A percentile compares a stretch with the other conserved stretches of the same genome.
phyloP scores from a whole-genome alignment of 92 coral and sea anemone species.

The Diadumene lineata region DNA sequence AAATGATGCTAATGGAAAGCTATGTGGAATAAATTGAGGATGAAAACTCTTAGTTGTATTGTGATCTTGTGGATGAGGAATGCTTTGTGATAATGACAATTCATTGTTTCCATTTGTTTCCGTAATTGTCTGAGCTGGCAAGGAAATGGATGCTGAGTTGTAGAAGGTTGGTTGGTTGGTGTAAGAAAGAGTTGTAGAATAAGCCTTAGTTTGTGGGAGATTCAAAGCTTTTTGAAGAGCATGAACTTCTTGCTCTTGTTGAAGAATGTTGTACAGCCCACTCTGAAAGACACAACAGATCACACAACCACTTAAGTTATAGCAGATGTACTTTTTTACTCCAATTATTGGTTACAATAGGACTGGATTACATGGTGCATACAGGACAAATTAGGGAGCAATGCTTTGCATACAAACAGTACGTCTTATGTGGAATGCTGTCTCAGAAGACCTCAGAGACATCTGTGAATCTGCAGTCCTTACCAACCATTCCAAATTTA shows the following conservation, averaged over 20 bases:
- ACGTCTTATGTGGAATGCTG: no score
- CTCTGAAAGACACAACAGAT: slow-evolving; percentile 9
- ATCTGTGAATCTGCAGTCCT: no score
- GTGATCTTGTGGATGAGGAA: neutral
- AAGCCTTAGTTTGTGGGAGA: slow-evolving; percentile 18
- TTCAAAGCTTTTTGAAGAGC: slow-evolving; percentile 36
- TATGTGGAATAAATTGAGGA: neutral
- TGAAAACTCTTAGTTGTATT: neutral
- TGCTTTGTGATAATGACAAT: neutral
- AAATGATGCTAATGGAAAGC: neutral
- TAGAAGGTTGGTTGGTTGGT: neutral
- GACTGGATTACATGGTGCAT: no score
- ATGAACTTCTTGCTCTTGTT: slow-evolving; percentile 28
- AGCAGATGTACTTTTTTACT: no score
- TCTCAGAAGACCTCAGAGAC: no score
- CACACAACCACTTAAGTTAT: neutral
- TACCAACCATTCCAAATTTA: slow-evolving; percentile 1
- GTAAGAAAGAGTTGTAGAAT: neutral
- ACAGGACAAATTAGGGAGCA: no score
- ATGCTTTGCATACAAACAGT: no score
- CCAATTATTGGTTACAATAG: no score
- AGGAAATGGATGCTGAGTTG: neutral
- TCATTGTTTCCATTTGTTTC: slow-evolving; percentile 11
- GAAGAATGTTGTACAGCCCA: slow-evolving; percentile 12
- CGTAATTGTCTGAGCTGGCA: neutral